Conservation (phyloP, 2,113 vertebrate genomes). For the Cygnus atratus region DNA sequence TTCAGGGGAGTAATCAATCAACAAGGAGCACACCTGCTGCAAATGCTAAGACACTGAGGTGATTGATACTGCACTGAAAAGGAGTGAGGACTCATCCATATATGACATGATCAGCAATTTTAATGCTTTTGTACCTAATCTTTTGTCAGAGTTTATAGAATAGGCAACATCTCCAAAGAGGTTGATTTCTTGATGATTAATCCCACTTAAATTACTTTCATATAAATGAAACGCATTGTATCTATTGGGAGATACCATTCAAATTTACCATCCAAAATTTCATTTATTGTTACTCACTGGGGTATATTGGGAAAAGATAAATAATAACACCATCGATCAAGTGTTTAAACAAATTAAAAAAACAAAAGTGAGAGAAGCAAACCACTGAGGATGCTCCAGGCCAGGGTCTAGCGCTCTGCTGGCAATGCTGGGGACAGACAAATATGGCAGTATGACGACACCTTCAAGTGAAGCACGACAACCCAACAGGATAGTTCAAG, state of each 20-base stretch:
- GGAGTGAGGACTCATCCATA: neutral
- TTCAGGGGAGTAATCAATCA: neutral
- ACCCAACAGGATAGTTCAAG: accelerated
- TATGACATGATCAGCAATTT: neutral
- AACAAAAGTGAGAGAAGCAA: neutral
- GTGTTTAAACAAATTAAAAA: neutral
- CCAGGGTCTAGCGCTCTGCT: neutral
- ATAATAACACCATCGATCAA: neutral
- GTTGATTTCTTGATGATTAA: neutral
- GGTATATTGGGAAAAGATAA: neutral
- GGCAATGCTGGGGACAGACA: neutral
- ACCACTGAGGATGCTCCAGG: neutral
- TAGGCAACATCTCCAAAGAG: neutral
- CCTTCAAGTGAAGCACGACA: neutral
- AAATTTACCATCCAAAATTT: neutral
- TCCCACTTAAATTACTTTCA: neutral
- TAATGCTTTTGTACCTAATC: neutral
- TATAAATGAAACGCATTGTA: accelerated
- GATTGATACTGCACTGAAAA: neutral
- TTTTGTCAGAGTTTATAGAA: neutral
- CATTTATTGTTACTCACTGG: neutral
- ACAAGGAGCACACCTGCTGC: neutral
- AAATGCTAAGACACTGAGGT: neutral
- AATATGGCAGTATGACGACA: neutral
- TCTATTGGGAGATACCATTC: neutral